Evolutionary conservation across 2,113 vertebrate genomes (phyloP).

Genomic region (Himantopus leucocephalus): DNA sequence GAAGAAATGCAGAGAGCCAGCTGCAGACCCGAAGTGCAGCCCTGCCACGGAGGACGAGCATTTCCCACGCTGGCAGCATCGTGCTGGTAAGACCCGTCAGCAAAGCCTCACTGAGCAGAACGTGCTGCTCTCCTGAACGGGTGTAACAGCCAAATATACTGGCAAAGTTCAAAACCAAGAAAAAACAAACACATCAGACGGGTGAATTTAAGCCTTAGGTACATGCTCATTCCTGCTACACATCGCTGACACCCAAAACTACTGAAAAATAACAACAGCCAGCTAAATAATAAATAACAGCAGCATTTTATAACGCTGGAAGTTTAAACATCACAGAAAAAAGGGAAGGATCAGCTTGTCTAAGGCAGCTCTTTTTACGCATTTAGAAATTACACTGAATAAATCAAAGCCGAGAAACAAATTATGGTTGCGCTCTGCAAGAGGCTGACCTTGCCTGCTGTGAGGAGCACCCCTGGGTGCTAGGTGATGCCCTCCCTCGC

Average conservation of each 20-base stretch:
- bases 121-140: background rate
- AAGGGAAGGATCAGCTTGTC: background rate
- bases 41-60: background rate
- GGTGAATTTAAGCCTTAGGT: background rate
- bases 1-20: background rate
- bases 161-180: background rate
- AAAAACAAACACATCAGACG: background rate
- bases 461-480: background rate
- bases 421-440: background rate
- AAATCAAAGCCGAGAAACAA: background rate
- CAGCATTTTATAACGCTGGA: background rate
- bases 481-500: fast-evolving
- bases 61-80: background rate
- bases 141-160: fast-evolving
- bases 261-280: background rate
- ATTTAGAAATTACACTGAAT: background rate
- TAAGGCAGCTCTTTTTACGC: background rate
- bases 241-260: background rate
- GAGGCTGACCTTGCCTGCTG: fast-evolving
- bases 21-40: background rate
- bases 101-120: background rate
- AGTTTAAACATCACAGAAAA: background rate
- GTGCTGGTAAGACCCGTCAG: fast-evolving
- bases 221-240: background rate
- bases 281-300: background rate